Evolutionary conservation across 2,888 invertebrate species (phyloP), one percentile per base, ranked within the genome.

Genomic region (Chymomyza fuscimana): DNA sequence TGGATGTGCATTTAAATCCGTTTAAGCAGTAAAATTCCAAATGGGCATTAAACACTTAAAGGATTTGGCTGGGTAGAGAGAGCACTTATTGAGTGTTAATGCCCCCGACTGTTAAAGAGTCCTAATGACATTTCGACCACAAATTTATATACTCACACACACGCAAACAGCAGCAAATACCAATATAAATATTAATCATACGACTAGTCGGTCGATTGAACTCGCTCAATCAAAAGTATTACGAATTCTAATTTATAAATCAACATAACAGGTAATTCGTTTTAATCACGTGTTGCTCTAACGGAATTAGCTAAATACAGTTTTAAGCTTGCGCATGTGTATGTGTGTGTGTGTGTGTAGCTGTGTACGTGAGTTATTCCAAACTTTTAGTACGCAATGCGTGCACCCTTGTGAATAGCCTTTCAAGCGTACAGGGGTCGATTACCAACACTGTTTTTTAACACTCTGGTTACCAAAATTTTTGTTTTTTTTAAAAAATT

Each of bases 201-300:
- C 25, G 29, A 25, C 25, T 25, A 58, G 62, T 10, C 6, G 63
- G 40, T 2, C 40, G 2, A 54, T 54, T 54, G 78, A 70, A 74
- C 65, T 68, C 67, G 73, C 78, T 54, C 22, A 84, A 81, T 82
- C 85, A 82, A 82, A 79, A 82, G 81, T 85, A 79, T 79, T 79
- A 66, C 81, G 77, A 80, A 85, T 85, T 69, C 81, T 80, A 80
- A 85, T 85, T 85, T 82, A 87, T 82, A 86, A 84, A 87, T 82
- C 82, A 74, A 80, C 79, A 46, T 46, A 12, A 46, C 40, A 46
- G 40, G 69, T 81, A 84, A 84, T 84, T 87, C 79, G 81, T 76
- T 76, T 76, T 80, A 80, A 82, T 79, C 79, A 80, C 74, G 72
- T 62, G 59, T 54, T 50, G 50, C 66, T 63, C 19, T 61, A 74